Evolutionary conservation across 2,888 invertebrate genomes (phyloP).

Genomic region (Tricholauxania praeusta): DNA sequence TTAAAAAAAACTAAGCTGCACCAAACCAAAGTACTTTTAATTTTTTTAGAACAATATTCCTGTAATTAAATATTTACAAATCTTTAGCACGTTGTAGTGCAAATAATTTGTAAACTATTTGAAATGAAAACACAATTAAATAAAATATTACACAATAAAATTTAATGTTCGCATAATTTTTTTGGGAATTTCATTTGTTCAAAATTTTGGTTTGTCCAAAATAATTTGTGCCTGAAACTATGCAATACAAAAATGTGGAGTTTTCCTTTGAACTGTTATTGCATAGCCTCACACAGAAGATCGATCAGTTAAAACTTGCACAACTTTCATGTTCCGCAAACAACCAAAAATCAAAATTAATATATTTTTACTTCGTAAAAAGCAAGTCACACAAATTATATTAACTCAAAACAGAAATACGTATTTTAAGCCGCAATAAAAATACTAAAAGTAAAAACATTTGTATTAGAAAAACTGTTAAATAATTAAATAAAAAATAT

Average conservation of each 20-base stretch:
- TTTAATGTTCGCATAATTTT: too few species aligned
- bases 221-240: too few species aligned
- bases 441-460: slow-evolving; percentile 13
- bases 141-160: slow-evolving; percentile 18
- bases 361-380: slow-evolving; percentile 30
- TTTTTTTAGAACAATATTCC: slow-evolving; percentile 1
- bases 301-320: too few species aligned
- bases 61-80: slow-evolving; percentile 23
- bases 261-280: too few species aligned
- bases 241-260: too few species aligned
- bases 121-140: neutral
- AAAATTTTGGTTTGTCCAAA: too few species aligned
- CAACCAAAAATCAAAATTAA: neutral
- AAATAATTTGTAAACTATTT: slow-evolving; percentile 31
- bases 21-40: neutral
- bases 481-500: slow-evolving; percentile 16
- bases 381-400: slow-evolving; percentile 33
- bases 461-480: slow-evolving; percentile 39
- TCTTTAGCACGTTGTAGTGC: slow-evolving; percentile 42
- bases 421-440: slow-evolving; percentile 27
- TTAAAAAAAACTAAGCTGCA: too few species aligned
- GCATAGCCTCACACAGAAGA: too few species aligned
- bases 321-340: too few species aligned
- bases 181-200: too few species aligned
- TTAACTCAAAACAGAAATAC: slow-evolving; percentile 27